Evolutionary conservation across 2,113 vertebrate species (phyloP).

Genomic region (Pangasianodon gigas): DNA sequence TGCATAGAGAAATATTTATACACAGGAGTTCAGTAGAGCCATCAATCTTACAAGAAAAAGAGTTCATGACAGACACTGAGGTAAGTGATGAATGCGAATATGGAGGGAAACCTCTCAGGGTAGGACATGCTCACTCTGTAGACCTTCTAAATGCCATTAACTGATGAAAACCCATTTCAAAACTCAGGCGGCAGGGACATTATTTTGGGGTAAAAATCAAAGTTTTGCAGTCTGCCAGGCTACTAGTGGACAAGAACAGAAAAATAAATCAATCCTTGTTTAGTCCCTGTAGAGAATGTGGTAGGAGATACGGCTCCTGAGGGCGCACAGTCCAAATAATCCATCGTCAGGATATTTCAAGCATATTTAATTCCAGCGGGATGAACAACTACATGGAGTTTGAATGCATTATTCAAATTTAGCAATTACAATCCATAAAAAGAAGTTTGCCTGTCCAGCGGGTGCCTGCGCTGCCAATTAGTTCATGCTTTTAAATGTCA

Average conservation of each 20-base stretch:
- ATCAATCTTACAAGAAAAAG: conserved; percentile 41
- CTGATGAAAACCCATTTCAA: conserved; percentile 29
- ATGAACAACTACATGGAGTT: not conserved
- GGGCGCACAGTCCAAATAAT: not conserved
- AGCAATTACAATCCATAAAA: not conserved
- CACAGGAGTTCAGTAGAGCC: conserved; percentile 35
- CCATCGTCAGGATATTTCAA: conserved; percentile 9
- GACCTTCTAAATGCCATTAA: conserved; percentile 11
- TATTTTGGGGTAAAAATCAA: conserved; percentile 35
- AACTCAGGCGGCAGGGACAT: conserved; percentile 5
- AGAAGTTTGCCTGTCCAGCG: not conserved
- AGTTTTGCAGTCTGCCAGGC: conserved; percentile 11
- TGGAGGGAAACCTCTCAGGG: not conserved
- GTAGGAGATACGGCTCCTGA: not conserved
- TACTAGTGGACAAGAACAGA: conserved; percentile 17
- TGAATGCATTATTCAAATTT: conserved; percentile 20
- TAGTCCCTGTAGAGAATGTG: conserved; percentile 9
- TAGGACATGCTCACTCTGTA: not conserved
- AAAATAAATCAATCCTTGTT: conserved; percentile 39
- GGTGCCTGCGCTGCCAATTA: not conserved
- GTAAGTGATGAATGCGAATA: conserved; percentile 29
- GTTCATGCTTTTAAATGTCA: conserved; percentile 19
- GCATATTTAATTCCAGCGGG: not conserved
- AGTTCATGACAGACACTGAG: conserved; percentile 31
- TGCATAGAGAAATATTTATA: conserved; percentile 48